These are phyloP conservation scores for Oreochromis grahami DNA, from an alignment of 2,797 vertebrate genomes.

Conservation along the genomic window DNA sequence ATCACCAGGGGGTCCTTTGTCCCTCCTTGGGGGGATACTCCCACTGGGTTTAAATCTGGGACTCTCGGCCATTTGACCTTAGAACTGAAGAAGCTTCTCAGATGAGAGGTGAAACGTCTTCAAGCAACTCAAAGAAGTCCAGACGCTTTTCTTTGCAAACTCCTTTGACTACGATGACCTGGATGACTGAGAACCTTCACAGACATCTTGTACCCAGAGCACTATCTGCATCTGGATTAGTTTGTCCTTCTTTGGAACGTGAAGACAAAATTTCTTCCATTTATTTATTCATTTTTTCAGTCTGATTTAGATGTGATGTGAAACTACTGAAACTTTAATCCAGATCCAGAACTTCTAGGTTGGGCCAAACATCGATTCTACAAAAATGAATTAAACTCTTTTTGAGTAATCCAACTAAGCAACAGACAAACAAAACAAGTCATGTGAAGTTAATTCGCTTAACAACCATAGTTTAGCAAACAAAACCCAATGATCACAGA, in stretches of 20 bases:
- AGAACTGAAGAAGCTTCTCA: no score
- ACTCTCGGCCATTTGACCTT: no score
- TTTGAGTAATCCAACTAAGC: neutral
- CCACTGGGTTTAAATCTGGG: no score
- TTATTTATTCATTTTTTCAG: neutral
- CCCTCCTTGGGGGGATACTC: no score
- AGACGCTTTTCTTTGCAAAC: no score
- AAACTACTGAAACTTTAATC: neutral
- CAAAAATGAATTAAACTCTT: neutral
- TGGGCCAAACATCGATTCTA: accelerated
- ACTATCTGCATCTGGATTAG: neutral
- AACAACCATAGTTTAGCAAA: neutral
- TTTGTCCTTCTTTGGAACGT: neutral
- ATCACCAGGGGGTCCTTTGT: no score
- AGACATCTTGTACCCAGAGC: neutral
- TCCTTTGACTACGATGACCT: no score
- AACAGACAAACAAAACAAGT: neutral
- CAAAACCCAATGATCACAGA: neutral
- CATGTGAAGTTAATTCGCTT: neutral
- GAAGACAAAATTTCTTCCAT: neutral
- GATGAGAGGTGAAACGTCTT: no score
- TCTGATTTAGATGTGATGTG: neutral
- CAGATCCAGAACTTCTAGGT: neutral
- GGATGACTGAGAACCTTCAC: no score
- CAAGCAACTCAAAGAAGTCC: no score